Evolutionary conservation across 2,113 vertebrate genomes (phyloP).

Genomic region (Myotis lucifugus): DNA sequence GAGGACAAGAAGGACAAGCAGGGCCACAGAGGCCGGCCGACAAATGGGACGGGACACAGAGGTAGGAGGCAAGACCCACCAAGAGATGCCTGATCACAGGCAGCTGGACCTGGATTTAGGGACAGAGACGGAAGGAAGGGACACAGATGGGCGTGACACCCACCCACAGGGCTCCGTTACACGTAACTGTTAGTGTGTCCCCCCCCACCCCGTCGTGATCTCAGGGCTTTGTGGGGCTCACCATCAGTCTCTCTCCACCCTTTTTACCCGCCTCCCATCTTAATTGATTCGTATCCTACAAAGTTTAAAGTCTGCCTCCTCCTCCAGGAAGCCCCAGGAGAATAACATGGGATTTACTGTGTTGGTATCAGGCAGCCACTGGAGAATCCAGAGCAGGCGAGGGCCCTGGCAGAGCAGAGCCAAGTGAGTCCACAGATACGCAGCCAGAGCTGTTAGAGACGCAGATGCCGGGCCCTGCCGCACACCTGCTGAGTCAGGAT

Average conservation of each 20-base stretch:
- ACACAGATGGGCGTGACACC: background rate
- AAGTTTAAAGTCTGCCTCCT: background rate
- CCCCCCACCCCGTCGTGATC: background rate
- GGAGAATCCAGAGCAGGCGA: background rate
- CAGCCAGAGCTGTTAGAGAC: background rate
- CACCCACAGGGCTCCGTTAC: background rate
- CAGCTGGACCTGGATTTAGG: background rate
- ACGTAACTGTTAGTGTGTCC: background rate
- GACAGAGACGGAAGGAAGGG: background rate
- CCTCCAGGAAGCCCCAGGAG: background rate
- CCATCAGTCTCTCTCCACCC: background rate
- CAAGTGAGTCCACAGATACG: background rate
- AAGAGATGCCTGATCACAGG: background rate
- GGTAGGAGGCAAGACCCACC: background rate
- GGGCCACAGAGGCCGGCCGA: background rate
- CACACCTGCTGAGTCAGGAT: background rate
- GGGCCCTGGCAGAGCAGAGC: background rate
- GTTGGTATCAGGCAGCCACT: background rate
- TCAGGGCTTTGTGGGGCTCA: background rate
- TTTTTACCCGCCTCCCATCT: background rate
- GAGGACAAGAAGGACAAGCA: background rate
- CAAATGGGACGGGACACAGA: background rate
- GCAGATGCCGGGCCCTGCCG: background rate
- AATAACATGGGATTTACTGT: background rate
- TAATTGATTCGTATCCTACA: background rate